Evolutionary conservation across 2,888 invertebrate species (phyloP).

Genomic region (Drosophila merina): DNA sequence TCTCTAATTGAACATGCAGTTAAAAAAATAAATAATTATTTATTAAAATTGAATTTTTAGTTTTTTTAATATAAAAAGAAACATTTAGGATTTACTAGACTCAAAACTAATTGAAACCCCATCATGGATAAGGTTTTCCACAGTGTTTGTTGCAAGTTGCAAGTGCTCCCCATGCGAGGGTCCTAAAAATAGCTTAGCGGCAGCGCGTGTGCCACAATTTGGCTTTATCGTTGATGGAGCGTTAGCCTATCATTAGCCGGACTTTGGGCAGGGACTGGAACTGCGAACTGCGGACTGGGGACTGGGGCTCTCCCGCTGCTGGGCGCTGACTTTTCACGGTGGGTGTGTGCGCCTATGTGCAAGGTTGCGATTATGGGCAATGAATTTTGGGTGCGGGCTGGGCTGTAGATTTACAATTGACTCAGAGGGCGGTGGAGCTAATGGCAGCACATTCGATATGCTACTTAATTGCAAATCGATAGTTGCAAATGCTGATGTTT

Average conservation of each 20-base stretch:
- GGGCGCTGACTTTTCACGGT: conserved; percentile 32
- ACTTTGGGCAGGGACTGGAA: conserved; percentile 53
- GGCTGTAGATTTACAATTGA: conserved; percentile 36
- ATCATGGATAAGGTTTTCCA: background rate
- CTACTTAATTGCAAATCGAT: conserved; percentile 44
- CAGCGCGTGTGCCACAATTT: conserved; percentile 75
- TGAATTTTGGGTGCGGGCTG: conserved; percentile 37
- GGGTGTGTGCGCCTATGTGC: conserved; percentile 28
- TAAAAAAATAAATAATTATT: background rate
- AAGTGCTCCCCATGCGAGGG: conserved; percentile 49
- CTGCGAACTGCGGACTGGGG: background rate
- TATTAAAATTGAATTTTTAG: background rate
- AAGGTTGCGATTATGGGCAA: conserved; percentile 37
- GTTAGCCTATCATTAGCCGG: conserved; percentile 76
- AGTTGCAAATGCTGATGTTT: conserved; percentile 10
- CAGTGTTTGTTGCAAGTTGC: conserved; percentile 36
- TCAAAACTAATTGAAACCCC: background rate
- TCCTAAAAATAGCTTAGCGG: conserved; percentile 64
- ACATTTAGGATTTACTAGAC: background rate
- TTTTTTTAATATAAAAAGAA: too few relatives aligned
- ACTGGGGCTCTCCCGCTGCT: conserved; percentile 22
- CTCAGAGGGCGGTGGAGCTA: conserved; percentile 11
- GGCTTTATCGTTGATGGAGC: conserved; percentile 77
- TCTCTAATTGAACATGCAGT: conserved; percentile 29
- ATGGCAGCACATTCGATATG: conserved; percentile 45